These are phyloP conservation scores for Drosophila subobscura DNA, from an alignment of 1,140 invertebrate genomes.

Conservation along the genomic window DNA sequence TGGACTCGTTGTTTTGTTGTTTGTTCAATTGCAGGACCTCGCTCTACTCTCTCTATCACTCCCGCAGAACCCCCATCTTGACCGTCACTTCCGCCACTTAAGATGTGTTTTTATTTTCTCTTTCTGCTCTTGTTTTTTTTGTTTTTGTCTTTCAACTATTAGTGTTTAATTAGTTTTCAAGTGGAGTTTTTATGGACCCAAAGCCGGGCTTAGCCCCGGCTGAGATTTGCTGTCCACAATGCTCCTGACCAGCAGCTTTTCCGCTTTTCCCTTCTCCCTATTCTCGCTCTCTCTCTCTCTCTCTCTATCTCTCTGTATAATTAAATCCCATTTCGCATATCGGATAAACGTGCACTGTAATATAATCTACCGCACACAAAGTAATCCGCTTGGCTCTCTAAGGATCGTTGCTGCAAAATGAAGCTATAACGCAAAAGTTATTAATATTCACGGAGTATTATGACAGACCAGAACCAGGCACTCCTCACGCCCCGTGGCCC, in stretches of 20 bases:
- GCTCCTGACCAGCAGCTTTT: constrained; percentile 13
- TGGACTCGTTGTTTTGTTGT: constrained; percentile 49
- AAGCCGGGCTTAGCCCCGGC: constrained; percentile 47
- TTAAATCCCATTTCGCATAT: constrained; percentile 70
- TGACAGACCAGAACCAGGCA: constrained; percentile 18
- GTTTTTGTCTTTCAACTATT: constrained; percentile 58
- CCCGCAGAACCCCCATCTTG: constrained; percentile 21
- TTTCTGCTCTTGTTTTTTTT: constrained; percentile 16
- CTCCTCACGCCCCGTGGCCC: background rate
- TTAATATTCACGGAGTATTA: constrained; percentile 68
- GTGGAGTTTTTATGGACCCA: constrained; percentile 79
- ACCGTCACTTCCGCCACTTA: constrained; percentile 60
- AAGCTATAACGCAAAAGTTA: constrained; percentile 41
- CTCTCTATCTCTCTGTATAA: constrained; percentile 33
- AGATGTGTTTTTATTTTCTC: constrained; percentile 53
- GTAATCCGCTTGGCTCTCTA: constrained; percentile 60
- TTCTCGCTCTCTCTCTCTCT: constrained; percentile 14
- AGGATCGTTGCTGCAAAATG: no score
- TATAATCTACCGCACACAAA: constrained; percentile 48
- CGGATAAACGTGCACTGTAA: constrained; percentile 37
- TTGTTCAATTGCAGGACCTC: constrained; percentile 56
- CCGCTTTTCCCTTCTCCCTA: constrained; percentile 22
- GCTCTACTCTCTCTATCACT: background rate
- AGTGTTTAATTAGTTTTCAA: constrained; percentile 84
- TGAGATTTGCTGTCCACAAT: constrained; percentile 29